Base-by-base conservation (phyloP, 2,797 vertebrate genomes). In the Micrastur ruficollis region DNA sequence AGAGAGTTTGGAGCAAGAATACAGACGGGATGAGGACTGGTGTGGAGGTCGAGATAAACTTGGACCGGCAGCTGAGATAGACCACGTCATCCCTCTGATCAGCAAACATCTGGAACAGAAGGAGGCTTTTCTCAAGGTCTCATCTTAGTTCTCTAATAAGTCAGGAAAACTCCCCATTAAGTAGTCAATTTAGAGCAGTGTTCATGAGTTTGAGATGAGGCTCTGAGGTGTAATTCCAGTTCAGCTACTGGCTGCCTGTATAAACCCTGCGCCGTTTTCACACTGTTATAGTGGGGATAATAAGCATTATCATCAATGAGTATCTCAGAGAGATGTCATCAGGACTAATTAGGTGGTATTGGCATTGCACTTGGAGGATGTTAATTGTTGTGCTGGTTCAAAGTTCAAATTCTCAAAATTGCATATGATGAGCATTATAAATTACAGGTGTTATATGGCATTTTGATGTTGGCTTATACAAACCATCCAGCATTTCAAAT, bases 31-130 rank as follows among this genome's bases (percentile, higher is more conserved):
- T 40, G 99, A 99, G 82, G 99, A 99, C 97, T 99, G 99, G 99
- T 99, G 99, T 40, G 99, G 99, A 36, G 99, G 99, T 80, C 98
- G 99, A 34, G 99, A 99, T 84, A 99, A 99, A 85, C 97, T 99
- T 96, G 99, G 99, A 26, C 97, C 98, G 7, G 97, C 97, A 16
- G 98, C 98, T 8, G 99, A 99, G 93, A 98, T 98, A 31, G 99
- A 99, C 93, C 99, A 99, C 1, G 99, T 99, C 31, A 98, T 99
- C 25, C 99, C 99, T 59, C 98, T 99, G 95, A 99, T 99, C 98
- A 99, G 99, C 97, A 99, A 99, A 98, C 99, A 99, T 91, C 97
- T 99, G 98, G 99, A 99, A 95, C 99, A 99, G 98, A 99, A 99
- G 81, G 99, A 99, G 83, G 99, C 99, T 89, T 99, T 99, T 97